Base-by-base conservation (phyloP, 2,113 vertebrate species). In the Micronycteris hirsuta region DNA sequence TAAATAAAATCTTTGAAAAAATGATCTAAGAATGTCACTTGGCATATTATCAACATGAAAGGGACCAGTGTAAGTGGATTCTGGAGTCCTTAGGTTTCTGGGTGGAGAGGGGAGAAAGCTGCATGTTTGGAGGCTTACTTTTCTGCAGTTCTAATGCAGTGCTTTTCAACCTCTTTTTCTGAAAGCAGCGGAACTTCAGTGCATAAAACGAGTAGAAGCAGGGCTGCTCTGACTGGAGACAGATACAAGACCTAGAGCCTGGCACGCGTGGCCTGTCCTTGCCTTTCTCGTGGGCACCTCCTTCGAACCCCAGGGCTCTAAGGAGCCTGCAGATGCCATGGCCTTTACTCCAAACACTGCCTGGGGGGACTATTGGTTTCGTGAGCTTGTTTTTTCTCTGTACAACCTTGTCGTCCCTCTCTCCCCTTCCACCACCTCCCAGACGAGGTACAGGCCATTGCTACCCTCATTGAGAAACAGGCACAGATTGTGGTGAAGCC, bases 391-490 rank as follows among this genome's bases (percentile, higher is more conserved):
- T 56, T 43, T 86, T 41, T 63, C 31, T 76, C n/a, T 13, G 17
- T 22, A 54, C 12, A 71, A 13, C 77, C 47, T 65, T 94, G 26
- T 80, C 52, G 52, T 95, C 68, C 65, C 36, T 91, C n/a, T 33
- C 11, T 83, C 41, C 11, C 70, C 49, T 96, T 47, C 70, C 45
- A 33, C 81, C 4, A 17, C 63, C 56, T 88, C 36, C 89, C 93
- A 99, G 99, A 98, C 91, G 99, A 99, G 86, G 98, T 99, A 76
- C 99, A 99, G 95, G 99, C 99, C 94, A 99, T 99, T 0, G 97
- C 99, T 96, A 99, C 98, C 86, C 97, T 99, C 98, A 99, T 99
- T 92, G 99, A 99, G 98, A 99, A 99, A 97, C 99, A 99, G 98
- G 99, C 99, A 4, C 99, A 99, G 98, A 99, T 99, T 0, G 99